phyloP scores from a whole-genome alignment of 2,888 invertebrate genomes.

The Ennomos quercinarius region DNA sequence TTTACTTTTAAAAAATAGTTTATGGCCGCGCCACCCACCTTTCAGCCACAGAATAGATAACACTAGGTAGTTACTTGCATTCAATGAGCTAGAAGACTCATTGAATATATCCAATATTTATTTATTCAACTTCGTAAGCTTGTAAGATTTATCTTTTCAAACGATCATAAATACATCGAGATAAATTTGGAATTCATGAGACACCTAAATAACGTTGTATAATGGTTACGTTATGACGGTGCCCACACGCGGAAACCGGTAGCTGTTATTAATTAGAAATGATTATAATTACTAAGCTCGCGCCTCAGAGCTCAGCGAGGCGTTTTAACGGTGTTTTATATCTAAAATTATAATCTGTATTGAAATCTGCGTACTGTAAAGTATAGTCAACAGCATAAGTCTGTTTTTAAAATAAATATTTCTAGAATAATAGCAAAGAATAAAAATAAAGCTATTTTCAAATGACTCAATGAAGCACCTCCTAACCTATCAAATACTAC shows the following conservation, averaged over 20 bases:
- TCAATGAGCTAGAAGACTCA: slow-evolving; percentile 35
- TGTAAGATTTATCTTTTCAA: slow-evolving; percentile 28
- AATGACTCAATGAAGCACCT: no score
- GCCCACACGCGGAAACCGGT: slow-evolving; percentile 17
- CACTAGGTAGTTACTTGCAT: slow-evolving; percentile 7
- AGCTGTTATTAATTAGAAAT: slow-evolving; percentile 25
- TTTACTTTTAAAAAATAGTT: slow-evolving; percentile 57
- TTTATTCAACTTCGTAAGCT: slow-evolving; percentile 27
- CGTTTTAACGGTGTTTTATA: slow-evolving; percentile 54
- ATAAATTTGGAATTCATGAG: slow-evolving; percentile 31
- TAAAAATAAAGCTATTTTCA: neutral
- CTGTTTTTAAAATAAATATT: neutral
- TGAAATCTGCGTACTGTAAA: slow-evolving; percentile 64
- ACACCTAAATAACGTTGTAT: slow-evolving; percentile 3
- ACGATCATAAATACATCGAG: slow-evolving; percentile 27
- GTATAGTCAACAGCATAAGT: slow-evolving; percentile 42
- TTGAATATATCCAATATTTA: slow-evolving; percentile 34
- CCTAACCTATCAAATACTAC: no score
- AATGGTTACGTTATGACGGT: slow-evolving; percentile 8
- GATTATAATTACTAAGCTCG: slow-evolving; percentile 20
- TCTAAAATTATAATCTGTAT: slow-evolving; percentile 66
- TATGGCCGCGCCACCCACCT: slow-evolving; percentile 58
- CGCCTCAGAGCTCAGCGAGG: slow-evolving; percentile 39
- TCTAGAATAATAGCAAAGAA: neutral
- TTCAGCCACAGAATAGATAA: slow-evolving; percentile 31